phyloP scores from a whole-genome alignment of 2,797 vertebrate genomes.

The Acrossocheilus fasciatus region DNA sequence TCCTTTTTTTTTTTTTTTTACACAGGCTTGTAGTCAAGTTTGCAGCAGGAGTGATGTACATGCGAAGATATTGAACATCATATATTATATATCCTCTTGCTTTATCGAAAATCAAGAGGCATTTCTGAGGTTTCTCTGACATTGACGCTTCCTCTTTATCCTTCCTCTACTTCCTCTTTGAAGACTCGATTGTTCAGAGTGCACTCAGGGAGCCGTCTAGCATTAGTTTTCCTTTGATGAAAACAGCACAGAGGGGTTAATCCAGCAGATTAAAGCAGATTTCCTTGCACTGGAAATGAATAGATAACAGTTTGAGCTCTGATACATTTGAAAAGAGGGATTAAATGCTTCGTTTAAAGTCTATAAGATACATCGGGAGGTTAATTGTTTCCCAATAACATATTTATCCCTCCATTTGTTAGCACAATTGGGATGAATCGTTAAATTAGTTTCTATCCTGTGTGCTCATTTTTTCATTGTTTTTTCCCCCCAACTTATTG shows the following conservation, averaged over 20 bases:
- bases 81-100: neutral
- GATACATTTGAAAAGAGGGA: slow-evolving; percentile 57
- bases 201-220: slow-evolving; percentile 40
- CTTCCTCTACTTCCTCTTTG: slow-evolving; percentile 17
- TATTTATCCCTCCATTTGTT: slow-evolving; percentile 46
- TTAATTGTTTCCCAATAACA: slow-evolving; percentile 56
- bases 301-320: slow-evolving; percentile 60
- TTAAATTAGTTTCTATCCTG: slow-evolving; percentile 10
- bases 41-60: neutral
- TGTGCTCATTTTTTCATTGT: neutral
- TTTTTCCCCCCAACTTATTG: slow-evolving; percentile 19
- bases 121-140: neutral
- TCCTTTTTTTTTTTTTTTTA: neutral
- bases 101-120: neutral
- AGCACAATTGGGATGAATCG: slow-evolving; percentile 35
- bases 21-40: neutral
- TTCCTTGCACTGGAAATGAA: slow-evolving; percentile 67
- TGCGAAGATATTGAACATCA: neutral
- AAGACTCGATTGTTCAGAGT: slow-evolving; percentile 31
- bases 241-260: slow-evolving; percentile 71
- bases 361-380: slow-evolving; percentile 49
- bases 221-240: slow-evolving; percentile 62
- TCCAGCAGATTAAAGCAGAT: slow-evolving; percentile 78
- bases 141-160: slow-evolving; percentile 7
- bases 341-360: slow-evolving; percentile 55